Evolutionary conservation across 2,113 vertebrate genomes (phyloP), one percentile per base, ranked within the genome.

Genomic region (Protobothrops flavoviridis): DNA sequence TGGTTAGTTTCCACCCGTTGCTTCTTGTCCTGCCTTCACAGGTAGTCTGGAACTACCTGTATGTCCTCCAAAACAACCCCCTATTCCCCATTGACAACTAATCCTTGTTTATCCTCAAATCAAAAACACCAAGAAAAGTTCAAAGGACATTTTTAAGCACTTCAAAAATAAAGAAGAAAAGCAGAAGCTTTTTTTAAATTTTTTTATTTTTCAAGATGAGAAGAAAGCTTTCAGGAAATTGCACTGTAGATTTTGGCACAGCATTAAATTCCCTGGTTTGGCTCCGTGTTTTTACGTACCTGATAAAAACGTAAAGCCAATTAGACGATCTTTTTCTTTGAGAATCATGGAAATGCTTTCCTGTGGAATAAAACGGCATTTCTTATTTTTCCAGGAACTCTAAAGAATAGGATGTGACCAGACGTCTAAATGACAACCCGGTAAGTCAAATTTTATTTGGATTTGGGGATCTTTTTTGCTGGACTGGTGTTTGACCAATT

Each of bases 381-480:
- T 20, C 94, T 94, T 24, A 5, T 96, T 12, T 96, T 93, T 94
- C n/a, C 2, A 8, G 39, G 97, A 96, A 48, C 4, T 87, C 48
- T 85, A 52, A 8, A 1, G 0, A 1, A 48, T 88, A 21, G n/a
- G 85, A 48, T 91, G 90, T 91, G 89, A 92, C 90, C 11, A 43
- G 69, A 24, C 0, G 0, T 81, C 56, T 55, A 69, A 57, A 85
- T 45, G 59, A 45, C n/a, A 92, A 61, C 90, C 57, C 26, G 95
- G 96, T 97, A 95, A 97, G 96, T 96, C 33, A 0, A 43, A 93
- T 33, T 90, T 3, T 0, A 69, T 92, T 94, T 87, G n/a, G 74
- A 4, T 90, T 85, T 43, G 20, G 6, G n/a, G 0, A 39, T 59
- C n/a, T 89, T 45, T 45, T 53, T 94, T 90, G 29, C 4, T 53